phyloP scores from a whole-genome alignment of 1,140 invertebrate genomes.

The Drosophila aff. region DNA sequence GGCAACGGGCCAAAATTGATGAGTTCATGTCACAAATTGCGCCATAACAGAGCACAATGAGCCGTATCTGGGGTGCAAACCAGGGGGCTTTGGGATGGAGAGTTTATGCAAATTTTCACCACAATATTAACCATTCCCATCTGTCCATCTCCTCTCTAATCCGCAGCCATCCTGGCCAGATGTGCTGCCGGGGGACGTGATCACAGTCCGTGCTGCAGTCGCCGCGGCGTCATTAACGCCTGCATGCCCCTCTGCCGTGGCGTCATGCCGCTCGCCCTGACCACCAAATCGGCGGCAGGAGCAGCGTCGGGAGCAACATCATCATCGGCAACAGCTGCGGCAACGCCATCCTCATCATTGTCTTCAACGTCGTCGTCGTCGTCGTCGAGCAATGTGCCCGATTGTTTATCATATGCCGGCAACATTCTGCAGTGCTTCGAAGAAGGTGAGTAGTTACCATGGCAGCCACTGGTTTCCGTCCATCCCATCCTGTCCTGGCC shows the following conservation, averaged over 20 bases:
- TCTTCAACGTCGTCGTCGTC: slow-evolving; percentile 19
- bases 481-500: slow-evolving; percentile 4
- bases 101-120: slow-evolving; percentile 86
- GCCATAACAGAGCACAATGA: slow-evolving; percentile 53
- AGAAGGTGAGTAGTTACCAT: slow-evolving; percentile 87
- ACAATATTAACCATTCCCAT: slow-evolving; percentile 48
- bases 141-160: slow-evolving; percentile 26
- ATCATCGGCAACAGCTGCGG: slow-evolving; percentile 29
- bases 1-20: slow-evolving; percentile 41
- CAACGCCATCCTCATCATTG: slow-evolving; percentile 31
- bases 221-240: slow-evolving; percentile 89
- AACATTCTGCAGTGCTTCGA: slow-evolving; percentile 94
- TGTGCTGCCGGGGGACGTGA: slow-evolving; percentile 91
- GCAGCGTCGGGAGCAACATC: slow-evolving; percentile 33
- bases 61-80: slow-evolving; percentile 30
- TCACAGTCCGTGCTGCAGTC: slow-evolving; percentile 90
- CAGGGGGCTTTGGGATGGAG: neutral
- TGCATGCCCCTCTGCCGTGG: slow-evolving; percentile 92
- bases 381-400: slow-evolving; percentile 59
- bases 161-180: slow-evolving; percentile 74
- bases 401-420: slow-evolving; percentile 92
- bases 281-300: slow-evolving; percentile 63
- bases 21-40: slow-evolving; percentile 44
- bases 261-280: slow-evolving; percentile 86
- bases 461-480: slow-evolving; percentile 17